These are phyloP conservation scores for Penaeus monodon DNA, from an alignment of 2,888 invertebrate species.

Conservation along the genomic window DNA sequence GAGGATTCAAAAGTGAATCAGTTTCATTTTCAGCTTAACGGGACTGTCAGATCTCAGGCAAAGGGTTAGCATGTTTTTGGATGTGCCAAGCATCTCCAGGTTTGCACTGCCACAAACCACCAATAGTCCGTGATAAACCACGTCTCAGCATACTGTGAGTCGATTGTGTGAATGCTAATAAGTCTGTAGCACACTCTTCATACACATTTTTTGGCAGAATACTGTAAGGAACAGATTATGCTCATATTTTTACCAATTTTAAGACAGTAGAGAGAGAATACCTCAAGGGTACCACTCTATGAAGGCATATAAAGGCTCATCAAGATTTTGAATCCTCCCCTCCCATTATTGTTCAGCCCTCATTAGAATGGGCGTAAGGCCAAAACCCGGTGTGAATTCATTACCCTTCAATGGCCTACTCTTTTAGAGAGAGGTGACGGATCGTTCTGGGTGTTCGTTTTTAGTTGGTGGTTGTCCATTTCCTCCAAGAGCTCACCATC, in stretches of 20 bases:
- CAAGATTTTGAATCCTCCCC: no score
- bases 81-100: background rate
- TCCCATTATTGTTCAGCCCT: slow-evolving; percentile 13
- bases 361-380: slow-evolving; percentile 22
- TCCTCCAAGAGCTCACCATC: slow-evolving; percentile 17
- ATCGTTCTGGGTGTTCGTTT: slow-evolving; percentile 37
- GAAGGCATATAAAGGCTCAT: no score
- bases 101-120: slow-evolving; percentile 17
- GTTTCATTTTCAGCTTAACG: slow-evolving; percentile 4
- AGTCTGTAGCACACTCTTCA: background rate
- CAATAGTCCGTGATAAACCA: slow-evolving; percentile 6
- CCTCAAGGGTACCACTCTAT: no score
- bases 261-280: background rate
- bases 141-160: slow-evolving; percentile 17
- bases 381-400: slow-evolving; percentile 10
- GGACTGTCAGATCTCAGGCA: slow-evolving; percentile 2
- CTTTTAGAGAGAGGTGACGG: slow-evolving; percentile 39
- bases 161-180: background rate
- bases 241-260: background rate
- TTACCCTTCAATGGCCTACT: slow-evolving; percentile 30
- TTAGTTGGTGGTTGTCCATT: slow-evolving; percentile 33
- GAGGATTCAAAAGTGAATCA: no score
- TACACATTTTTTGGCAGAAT: background rate
- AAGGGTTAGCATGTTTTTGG: background rate
- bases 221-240: background rate